A percentile compares a stretch with the other conserved stretches of the same genome.
Conservation (phyloP, 2,797 vertebrate species). For the Manis crassicaudata region DNA sequence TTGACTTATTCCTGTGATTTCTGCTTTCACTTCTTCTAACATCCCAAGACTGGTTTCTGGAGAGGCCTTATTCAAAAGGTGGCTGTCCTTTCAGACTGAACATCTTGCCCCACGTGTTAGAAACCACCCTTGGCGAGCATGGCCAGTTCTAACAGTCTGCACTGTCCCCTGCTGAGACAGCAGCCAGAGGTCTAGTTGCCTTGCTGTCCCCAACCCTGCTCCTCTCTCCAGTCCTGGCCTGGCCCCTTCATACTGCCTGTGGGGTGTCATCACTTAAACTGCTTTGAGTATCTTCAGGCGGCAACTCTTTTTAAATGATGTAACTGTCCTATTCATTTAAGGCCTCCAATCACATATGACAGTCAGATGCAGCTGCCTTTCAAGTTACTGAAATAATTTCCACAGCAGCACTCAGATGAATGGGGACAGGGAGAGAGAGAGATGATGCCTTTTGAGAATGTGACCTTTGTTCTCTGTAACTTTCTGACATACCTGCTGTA, state of each 20-base stretch:
- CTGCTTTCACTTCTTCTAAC: slow-evolving; percentile 32
- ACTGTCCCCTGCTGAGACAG: neutral
- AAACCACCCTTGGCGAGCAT: neutral
- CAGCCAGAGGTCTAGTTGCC: neutral
- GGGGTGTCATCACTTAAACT: neutral
- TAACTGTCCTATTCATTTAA: neutral
- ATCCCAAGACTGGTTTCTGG: neutral
- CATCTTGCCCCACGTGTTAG: slow-evolving; percentile 24
- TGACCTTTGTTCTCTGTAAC: neutral
- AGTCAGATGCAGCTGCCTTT: neutral
- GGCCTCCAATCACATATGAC: neutral
- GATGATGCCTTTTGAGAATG: neutral
- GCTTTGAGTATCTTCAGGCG: neutral
- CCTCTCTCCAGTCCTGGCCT: neutral
- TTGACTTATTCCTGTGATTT: neutral
- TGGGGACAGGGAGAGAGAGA: no score
- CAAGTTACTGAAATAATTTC: slow-evolving; percentile 13
- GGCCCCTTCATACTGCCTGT: neutral
- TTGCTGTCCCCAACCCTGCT: neutral
- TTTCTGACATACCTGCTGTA: neutral
- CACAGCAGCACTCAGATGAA: neutral
- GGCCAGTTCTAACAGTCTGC: neutral
- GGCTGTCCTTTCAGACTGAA: neutral
- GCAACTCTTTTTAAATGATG: neutral
- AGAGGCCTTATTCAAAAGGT: neutral